Conservation (phyloP, 2,797 vertebrate genomes). For the Danio choprae region DNA sequence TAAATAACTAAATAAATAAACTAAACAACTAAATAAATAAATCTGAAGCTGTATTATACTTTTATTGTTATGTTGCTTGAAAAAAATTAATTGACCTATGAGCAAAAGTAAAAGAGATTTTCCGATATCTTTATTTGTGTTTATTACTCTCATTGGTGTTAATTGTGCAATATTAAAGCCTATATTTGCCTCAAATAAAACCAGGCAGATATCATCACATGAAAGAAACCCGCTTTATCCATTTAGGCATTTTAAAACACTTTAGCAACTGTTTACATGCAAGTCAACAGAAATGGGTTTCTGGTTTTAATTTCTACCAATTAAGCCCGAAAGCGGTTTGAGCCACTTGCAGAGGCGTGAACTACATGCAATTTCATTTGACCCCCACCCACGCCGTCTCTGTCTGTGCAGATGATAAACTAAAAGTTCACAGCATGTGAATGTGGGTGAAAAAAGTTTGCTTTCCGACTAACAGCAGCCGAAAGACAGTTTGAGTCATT, state of each 20-base stretch:
- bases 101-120: not conserved
- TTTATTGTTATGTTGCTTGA: too few species aligned
- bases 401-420: constrained; percentile 35
- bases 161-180: not conserved
- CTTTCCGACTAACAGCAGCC: constrained; percentile 17
- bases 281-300: constrained; percentile 35
- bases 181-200: not conserved
- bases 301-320: constrained; percentile 49
- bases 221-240: not conserved
- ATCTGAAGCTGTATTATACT: too few species aligned
- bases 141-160: not conserved
- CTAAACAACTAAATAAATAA: too few species aligned
- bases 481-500: constrained; percentile 38
- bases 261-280: not conserved
- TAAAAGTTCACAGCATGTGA: constrained; percentile 20
- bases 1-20: too few species aligned
- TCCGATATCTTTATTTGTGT: not conserved
- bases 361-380: constrained; percentile 46
- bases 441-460: constrained; percentile 4
- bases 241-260: not conserved
- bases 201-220: not conserved
- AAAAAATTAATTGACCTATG: not conserved
- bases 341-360: constrained; percentile 45
- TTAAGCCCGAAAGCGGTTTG: constrained; percentile 54
- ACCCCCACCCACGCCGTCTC: constrained; percentile 53